Percentiles rank a stretch among this genome's conserved stretches.
These are phyloP conservation scores for Trissolcus basalis DNA, from an alignment of 1,140 invertebrate species.

Conservation along the genomic window DNA sequence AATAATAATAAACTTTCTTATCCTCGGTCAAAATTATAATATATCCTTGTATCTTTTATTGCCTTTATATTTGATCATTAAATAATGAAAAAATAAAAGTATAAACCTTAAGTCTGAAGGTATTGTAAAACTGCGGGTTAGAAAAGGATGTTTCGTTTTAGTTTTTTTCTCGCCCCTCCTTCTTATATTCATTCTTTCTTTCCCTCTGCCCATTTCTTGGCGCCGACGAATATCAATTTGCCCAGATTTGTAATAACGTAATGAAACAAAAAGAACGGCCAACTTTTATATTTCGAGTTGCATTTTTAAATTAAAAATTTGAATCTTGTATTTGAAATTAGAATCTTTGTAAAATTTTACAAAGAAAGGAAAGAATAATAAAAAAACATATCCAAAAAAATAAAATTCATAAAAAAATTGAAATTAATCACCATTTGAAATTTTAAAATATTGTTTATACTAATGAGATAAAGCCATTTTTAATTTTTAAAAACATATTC, in stretches of 20 bases:
- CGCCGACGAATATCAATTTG: conserved; percentile 45
- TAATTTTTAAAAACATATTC: too few relatives aligned
- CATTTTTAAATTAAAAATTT: background rate
- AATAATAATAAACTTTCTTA: too few relatives aligned
- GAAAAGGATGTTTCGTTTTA: conserved; percentile 38
- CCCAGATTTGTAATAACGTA: conserved; percentile 34
- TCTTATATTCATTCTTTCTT: conserved; percentile 21
- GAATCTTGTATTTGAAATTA: background rate
- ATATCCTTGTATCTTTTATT: too few relatives aligned
- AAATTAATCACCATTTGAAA: too few relatives aligned
- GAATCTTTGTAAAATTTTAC: too few relatives aligned
- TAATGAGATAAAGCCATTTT: too few relatives aligned
- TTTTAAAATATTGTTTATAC: too few relatives aligned
- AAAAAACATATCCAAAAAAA: too few relatives aligned
- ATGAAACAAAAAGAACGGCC: conserved; percentile 4
- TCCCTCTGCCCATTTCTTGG: conserved; percentile 17
- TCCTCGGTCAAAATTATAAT: too few relatives aligned
- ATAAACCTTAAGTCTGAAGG: conserved; percentile 20
- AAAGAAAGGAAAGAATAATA: too few relatives aligned
- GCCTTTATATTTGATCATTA: too few relatives aligned
- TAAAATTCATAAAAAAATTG: too few relatives aligned
- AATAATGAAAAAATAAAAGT: conserved; percentile 12
- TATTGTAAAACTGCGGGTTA: conserved; percentile 42
- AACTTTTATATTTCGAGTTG: background rate
- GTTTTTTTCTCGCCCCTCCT: conserved; percentile 21